phyloP scores from a whole-genome alignment of 2,113 vertebrate genomes.

The Prunella himalayana region DNA sequence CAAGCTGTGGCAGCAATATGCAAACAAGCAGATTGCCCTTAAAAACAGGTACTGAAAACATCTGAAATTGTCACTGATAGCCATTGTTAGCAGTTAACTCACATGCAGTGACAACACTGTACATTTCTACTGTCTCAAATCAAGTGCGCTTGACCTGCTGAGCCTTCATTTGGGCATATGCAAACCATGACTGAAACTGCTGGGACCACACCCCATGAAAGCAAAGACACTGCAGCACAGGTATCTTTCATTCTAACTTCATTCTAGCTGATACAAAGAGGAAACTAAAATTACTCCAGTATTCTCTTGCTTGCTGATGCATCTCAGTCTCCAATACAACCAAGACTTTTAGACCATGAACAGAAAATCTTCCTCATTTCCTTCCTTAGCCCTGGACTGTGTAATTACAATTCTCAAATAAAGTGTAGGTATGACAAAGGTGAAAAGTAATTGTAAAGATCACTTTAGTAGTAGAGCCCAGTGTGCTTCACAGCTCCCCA shows the following conservation, averaged over 20 bases:
- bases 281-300: not conserved
- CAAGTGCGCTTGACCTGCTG: not conserved
- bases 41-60: not conserved
- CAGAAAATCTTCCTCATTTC: not conserved
- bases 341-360: not conserved
- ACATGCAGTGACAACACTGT: fast-evolving
- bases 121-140: not conserved
- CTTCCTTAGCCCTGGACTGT: not conserved
- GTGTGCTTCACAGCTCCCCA: not conserved
- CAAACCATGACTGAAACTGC: not conserved
- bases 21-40: not conserved
- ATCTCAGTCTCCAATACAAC: not conserved
- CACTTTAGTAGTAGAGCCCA: not conserved
- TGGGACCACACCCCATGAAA: not conserved
- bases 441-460: not conserved
- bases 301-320: not conserved
- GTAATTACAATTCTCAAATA: not conserved
- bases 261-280: not conserved
- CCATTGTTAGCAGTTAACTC: not conserved
- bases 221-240: fast-evolving
- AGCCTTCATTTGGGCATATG: not conserved
- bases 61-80: not conserved
- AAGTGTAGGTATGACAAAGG: not conserved
- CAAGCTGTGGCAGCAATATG: not conserved
- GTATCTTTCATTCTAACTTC: not conserved